Evolutionary conservation across 2,888 invertebrate genomes (phyloP).

Genomic region (Apodemia duryi): DNA sequence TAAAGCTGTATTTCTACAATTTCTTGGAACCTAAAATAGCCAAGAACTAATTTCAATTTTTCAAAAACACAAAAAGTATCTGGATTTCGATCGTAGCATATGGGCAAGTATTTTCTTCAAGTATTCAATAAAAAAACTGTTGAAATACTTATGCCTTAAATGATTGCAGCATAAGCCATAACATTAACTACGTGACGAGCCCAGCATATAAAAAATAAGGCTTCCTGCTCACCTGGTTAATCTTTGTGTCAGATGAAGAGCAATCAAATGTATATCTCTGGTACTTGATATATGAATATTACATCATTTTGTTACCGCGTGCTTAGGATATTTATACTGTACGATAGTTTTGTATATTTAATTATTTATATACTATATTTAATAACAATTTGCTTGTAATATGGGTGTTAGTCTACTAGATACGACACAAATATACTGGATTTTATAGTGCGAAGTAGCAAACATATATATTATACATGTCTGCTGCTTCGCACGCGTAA

Average conservation of each 20-base stretch:
- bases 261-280: slow-evolving; percentile 9
- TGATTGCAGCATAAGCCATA: slow-evolving; percentile 6
- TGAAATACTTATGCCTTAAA: background rate
- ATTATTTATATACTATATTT: no score
- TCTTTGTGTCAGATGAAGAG: slow-evolving; percentile 3
- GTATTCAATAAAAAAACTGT: background rate
- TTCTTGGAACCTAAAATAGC: no score
- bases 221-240: slow-evolving; percentile 16
- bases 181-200: background rate
- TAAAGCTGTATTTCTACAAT: no score
- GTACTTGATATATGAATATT: slow-evolving; percentile 8
- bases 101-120: background rate
- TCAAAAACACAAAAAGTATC: no score
- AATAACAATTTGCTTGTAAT: no score
- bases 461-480: no score
- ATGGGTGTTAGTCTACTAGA: no score
- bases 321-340: background rate
- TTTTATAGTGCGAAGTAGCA: no score
- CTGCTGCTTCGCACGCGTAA: no score
- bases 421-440: no score
- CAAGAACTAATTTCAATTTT: no score
- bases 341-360: background rate
- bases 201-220: slow-evolving; percentile 13
- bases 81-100: background rate
- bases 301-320: background rate